Evolutionary conservation across 2,888 invertebrate species (phyloP).

Genomic region (Ectobius pallidus): DNA sequence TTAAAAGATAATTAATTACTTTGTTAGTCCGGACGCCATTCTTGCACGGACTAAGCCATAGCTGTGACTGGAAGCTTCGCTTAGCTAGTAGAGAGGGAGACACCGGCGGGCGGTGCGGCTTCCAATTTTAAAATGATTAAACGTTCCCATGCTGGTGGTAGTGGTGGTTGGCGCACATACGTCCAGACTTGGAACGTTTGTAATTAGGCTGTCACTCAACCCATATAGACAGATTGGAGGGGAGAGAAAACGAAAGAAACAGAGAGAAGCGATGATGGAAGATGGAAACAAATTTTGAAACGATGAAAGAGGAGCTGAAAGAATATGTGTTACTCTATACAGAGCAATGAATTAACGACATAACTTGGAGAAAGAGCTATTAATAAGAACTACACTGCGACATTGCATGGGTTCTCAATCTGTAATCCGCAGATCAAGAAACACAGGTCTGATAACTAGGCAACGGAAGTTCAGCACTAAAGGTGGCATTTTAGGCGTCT

Average conservation of each 20-base stretch:
- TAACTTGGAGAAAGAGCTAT: too few species aligned
- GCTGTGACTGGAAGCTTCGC: not conserved
- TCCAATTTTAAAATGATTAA: slow-evolving; percentile 41
- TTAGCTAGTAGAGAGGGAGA: not conserved
- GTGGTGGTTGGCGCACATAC: slow-evolving; percentile 7
- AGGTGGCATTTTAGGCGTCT: too few species aligned
- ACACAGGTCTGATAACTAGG: too few species aligned
- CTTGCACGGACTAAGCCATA: not conserved
- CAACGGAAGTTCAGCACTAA: too few species aligned
- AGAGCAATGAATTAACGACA: not conserved
- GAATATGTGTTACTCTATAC: not conserved
- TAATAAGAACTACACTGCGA: too few species aligned
- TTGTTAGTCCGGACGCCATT: not conserved
- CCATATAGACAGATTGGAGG: not conserved
- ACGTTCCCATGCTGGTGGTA: slow-evolving; percentile 30
- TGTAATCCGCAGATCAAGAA: too few species aligned
- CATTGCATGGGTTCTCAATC: too few species aligned
- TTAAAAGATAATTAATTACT: too few species aligned
- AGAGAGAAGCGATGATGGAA: slow-evolving; percentile 9
- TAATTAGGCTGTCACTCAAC: slow-evolving; percentile 36
- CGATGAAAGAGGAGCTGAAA: slow-evolving; percentile 12
- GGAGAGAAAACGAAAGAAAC: not conserved
- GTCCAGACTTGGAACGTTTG: slow-evolving; percentile 18
- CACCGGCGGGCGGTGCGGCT: slow-evolving; percentile 4
- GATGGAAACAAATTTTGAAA: not conserved